phyloP scores from a whole-genome alignment of 2,797 vertebrate species.

The Girardinus metallicus region DNA sequence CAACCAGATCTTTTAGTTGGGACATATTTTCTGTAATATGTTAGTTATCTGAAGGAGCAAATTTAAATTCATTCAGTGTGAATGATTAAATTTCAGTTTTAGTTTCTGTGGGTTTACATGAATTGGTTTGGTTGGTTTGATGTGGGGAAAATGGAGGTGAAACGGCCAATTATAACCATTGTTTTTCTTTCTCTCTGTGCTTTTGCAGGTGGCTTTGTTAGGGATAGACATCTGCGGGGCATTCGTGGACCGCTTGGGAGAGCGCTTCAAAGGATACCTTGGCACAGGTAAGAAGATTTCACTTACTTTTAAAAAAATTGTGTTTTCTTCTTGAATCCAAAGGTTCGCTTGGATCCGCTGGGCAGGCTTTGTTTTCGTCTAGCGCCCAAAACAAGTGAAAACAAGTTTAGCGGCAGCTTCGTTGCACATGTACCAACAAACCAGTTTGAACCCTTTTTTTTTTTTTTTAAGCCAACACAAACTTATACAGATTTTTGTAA shows the following conservation, averaged over 20 bases:
- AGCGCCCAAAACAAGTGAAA: background rate
- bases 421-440: background rate
- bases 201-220: slow-evolving; percentile 88
- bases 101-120: background rate
- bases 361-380: no score
- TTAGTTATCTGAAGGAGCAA: slow-evolving; percentile 7
- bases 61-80: slow-evolving; percentile 7
- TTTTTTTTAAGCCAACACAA: background rate
- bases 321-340: background rate
- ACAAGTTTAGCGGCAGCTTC: background rate
- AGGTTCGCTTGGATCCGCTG: background rate
- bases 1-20: background rate
- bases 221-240: slow-evolving; percentile 92
- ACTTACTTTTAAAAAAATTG: background rate
- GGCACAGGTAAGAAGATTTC: slow-evolving; percentile 86
- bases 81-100: background rate
- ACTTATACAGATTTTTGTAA: slow-evolving; percentile 13
- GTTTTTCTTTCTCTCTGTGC: slow-evolving; percentile 27
- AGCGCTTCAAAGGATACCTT: slow-evolving; percentile 90
- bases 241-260: slow-evolving; percentile 88
- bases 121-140: background rate
- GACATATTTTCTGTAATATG: background rate
- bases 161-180: slow-evolving; percentile 18
- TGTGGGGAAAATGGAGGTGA: background rate
- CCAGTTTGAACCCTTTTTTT: background rate